These are phyloP conservation scores for Carposina sasakii DNA, from an alignment of 1,140 invertebrate genomes.

Conservation along the genomic window DNA sequence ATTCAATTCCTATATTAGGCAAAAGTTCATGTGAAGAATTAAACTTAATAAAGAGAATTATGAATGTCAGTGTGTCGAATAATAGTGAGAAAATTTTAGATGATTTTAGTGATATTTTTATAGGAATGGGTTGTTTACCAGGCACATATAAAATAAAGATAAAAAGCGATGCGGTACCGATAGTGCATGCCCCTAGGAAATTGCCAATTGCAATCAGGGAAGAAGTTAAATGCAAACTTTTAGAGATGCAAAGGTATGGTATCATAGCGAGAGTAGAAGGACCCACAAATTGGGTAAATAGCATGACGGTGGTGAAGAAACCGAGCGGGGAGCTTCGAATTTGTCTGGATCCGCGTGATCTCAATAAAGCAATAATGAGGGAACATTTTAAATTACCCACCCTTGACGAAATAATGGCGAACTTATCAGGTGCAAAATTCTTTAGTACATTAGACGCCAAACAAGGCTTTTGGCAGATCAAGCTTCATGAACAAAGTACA, in stretches of 20 bases:
- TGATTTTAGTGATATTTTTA: constrained; percentile 8
- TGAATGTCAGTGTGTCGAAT: not conserved
- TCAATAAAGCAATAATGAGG: constrained; percentile 3
- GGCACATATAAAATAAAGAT: constrained; percentile 4
- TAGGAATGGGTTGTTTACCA: constrained; percentile 9
- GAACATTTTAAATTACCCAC: constrained; percentile 10
- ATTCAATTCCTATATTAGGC: constrained; percentile 7
- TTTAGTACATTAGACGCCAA: constrained; percentile 23
- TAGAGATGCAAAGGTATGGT: constrained; percentile 6
- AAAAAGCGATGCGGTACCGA: not conserved
- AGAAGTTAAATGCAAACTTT: constrained; percentile 2
- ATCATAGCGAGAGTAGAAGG: constrained; percentile 16
- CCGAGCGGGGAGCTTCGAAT: constrained; percentile 43
- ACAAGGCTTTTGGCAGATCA: constrained; percentile 39
- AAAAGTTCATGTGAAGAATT: constrained; percentile 8
- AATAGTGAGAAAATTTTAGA: not conserved
- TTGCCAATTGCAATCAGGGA: constrained; percentile 7
- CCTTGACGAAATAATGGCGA: constrained; percentile 1
- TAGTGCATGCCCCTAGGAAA: constrained; percentile 9
- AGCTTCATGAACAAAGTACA: not conserved
- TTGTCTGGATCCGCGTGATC: constrained; percentile 5
- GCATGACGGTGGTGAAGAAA: constrained; percentile 60
- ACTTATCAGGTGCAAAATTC: not conserved
- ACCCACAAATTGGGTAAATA: constrained; percentile 66
- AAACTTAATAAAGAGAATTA: constrained; percentile 4